Conservation (phyloP, 2,113 vertebrate genomes). For the Ranitomeya variabilis region DNA sequence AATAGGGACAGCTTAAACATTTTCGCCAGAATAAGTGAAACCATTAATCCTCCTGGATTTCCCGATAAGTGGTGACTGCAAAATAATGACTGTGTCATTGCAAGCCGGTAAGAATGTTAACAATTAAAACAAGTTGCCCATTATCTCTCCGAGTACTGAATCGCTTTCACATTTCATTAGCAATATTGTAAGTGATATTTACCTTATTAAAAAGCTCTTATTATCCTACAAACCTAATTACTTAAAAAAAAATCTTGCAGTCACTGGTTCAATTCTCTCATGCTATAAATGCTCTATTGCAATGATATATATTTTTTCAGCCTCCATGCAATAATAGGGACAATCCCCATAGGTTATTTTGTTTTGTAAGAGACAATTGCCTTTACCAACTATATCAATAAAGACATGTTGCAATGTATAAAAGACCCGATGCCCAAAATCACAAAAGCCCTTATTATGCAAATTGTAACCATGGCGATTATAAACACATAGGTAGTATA, state of each 20-base stretch:
- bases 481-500: not conserved
- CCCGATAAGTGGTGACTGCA: slow-evolving; percentile 94
- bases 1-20: slow-evolving; percentile 99
- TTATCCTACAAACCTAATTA: slow-evolving; percentile 85
- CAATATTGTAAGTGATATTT: slow-evolving; percentile 85
- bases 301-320: slow-evolving; percentile 63
- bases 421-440: not conserved
- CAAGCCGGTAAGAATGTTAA: slow-evolving; percentile 89
- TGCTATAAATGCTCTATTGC: slow-evolving; percentile 66
- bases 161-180: slow-evolving; percentile 89
- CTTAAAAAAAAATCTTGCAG: slow-evolving; percentile 75
- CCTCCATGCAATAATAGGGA: slow-evolving; percentile 45
- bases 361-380: not conserved
- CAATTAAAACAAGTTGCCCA: slow-evolving; percentile 97
- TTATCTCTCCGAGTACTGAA: slow-evolving; percentile 83
- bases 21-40: slow-evolving; percentile 96
- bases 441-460: not conserved
- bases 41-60: slow-evolving; percentile 99
- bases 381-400: not conserved
- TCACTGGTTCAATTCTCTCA: slow-evolving; percentile 73
- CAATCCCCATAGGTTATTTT: not conserved
- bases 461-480: slow-evolving; percentile 1
- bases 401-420: not conserved
- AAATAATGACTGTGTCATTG: slow-evolving; percentile 98
- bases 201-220: slow-evolving; percentile 86